phyloP scores from a whole-genome alignment of 2,113 vertebrate genomes.

The Vulpes ferrilata region DNA sequence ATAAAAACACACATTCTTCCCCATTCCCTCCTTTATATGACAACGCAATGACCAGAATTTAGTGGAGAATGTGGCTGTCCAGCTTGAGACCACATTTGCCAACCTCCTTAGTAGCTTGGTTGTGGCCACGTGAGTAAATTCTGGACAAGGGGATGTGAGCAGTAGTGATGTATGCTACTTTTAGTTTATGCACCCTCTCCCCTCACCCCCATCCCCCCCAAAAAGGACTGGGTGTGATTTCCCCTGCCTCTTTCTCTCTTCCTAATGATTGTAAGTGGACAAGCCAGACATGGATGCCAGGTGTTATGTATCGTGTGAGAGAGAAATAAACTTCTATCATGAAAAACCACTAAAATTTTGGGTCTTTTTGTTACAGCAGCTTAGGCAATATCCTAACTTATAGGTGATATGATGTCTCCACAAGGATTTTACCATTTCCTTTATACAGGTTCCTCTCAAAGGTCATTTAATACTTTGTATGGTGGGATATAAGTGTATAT shows the following conservation, averaged over 20 bases:
- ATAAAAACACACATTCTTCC: not conserved
- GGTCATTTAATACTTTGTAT: not conserved
- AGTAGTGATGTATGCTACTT: accelerated
- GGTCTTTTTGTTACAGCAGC: not conserved
- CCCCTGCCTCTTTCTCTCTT: not conserved
- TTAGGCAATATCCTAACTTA: not conserved
- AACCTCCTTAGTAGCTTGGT: not conserved
- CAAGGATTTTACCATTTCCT: not conserved
- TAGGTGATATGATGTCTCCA: not conserved
- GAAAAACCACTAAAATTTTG: not conserved
- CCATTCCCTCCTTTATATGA: not conserved
- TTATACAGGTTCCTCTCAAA: not conserved
- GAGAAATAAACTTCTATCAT: not conserved
- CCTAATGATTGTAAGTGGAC: not conserved
- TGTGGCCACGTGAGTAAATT: not conserved
- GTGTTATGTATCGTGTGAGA: not conserved
- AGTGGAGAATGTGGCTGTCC: not conserved
- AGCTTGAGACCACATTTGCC: not conserved
- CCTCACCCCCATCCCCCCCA: not conserved
- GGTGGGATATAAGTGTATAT: not conserved
- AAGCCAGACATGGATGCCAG: not conserved
- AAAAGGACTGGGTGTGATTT: not conserved
- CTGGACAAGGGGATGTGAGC: not conserved
- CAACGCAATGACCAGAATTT: not conserved
- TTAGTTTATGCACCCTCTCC: not conserved